A percentile compares a stretch with the other conserved stretches of the same genome.
phyloP scores from a whole-genome alignment of 2,888 invertebrate species.

The Hipparchia semele region DNA sequence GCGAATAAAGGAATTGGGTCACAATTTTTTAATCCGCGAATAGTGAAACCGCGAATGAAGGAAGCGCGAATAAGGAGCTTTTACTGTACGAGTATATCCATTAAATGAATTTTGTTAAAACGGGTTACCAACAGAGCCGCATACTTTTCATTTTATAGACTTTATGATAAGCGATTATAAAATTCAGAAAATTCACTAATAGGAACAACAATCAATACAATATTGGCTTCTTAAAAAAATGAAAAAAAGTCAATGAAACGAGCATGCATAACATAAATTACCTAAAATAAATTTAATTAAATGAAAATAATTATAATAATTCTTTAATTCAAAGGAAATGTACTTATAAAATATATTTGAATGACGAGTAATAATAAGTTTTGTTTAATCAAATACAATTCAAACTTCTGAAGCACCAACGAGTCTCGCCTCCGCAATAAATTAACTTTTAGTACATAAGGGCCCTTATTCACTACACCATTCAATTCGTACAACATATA shows the following conservation, averaged over 20 bases:
- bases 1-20: too few relatives aligned
- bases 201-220: slow-evolving; percentile 14
- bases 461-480: not conserved
- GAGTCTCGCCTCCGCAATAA: slow-evolving; percentile 44
- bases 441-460: slow-evolving; percentile 37
- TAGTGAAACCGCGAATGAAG: too few relatives aligned
- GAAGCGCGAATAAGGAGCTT: too few relatives aligned
- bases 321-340: slow-evolving; percentile 1
- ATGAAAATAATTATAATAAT: slow-evolving; percentile 11
- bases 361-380: slow-evolving; percentile 9
- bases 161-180: too few relatives aligned
- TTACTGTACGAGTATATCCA: too few relatives aligned
- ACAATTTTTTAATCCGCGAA: too few relatives aligned
- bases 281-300: slow-evolving; percentile 4
- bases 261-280: slow-evolving; percentile 12
- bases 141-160: not conserved
- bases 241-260: not conserved
- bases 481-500: not conserved
- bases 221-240: slow-evolving; percentile 7
- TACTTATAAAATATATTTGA: slow-evolving; percentile 15
- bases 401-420: slow-evolving; percentile 49
- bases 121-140: not conserved
- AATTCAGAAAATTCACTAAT: slow-evolving; percentile 10
- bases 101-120: not conserved
- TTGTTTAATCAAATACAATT: slow-evolving; percentile 31